Conservation (phyloP, 1,140 invertebrate species). For the Hylaeus volcanicus region DNA sequence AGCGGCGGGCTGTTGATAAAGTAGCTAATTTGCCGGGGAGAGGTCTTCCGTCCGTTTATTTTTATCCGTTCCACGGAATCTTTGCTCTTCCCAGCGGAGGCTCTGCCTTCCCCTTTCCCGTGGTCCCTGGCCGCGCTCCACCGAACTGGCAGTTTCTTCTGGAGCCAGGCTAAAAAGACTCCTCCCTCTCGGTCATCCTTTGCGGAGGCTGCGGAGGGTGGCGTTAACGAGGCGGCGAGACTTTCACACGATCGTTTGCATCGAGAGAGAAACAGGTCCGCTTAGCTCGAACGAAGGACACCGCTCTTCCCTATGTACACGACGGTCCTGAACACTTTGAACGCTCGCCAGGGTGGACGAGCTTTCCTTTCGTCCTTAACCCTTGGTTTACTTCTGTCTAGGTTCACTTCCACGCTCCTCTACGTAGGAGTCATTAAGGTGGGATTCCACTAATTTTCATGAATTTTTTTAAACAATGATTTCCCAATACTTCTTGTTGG, state of each 20-base stretch:
- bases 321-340: neutral
- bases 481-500: too few relatives aligned
- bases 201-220: constrained; percentile 50
- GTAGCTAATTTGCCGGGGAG: constrained; percentile 54
- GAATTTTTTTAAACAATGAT: too few relatives aligned
- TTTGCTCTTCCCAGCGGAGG: constrained; percentile 55
- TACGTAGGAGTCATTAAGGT: too few relatives aligned
- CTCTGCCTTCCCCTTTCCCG: constrained; percentile 7
- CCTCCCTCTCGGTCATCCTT: constrained; percentile 25
- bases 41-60: constrained; percentile 50
- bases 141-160: constrained; percentile 18
- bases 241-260: constrained; percentile 64
- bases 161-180: constrained; percentile 34
- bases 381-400: too few relatives aligned
- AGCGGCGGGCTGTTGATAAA: constrained; percentile 40
- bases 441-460: too few relatives aligned
- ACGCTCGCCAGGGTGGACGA: neutral
- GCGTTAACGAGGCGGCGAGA: constrained; percentile 64
- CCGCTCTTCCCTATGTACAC: constrained; percentile 53
- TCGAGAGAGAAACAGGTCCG: constrained; percentile 60
- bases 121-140: neutral
- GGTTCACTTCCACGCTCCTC: too few relatives aligned
- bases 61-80: constrained; percentile 49
- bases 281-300: constrained; percentile 26
- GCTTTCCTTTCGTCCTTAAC: too few relatives aligned